Evolutionary conservation across 1,140 invertebrate species (phyloP).

Genomic region (Drosophila tsacasi): DNA sequence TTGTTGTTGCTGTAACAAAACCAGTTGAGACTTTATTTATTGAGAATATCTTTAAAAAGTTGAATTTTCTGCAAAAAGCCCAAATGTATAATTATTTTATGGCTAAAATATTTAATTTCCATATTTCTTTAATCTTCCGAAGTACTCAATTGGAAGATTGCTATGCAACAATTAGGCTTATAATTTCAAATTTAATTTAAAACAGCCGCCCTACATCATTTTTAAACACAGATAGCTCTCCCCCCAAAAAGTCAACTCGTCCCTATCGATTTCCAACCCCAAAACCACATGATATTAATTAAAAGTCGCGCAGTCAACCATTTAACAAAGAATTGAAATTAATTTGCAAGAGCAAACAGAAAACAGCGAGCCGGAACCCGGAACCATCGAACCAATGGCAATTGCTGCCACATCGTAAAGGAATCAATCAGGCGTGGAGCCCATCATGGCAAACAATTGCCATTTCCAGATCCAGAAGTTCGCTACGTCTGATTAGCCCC

Average conservation of each 20-base stretch:
- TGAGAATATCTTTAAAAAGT: not conserved
- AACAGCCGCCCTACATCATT: not conserved
- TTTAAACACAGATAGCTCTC: not conserved
- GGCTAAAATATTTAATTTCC: not conserved
- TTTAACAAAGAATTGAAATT: constrained; percentile 63
- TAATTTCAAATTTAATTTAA: not conserved
- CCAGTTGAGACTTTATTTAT: too few species aligned
- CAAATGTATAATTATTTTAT: not conserved
- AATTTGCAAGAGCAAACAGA: constrained; percentile 65
- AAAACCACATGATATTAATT: constrained; percentile 55
- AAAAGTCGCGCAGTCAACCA: constrained; percentile 68
- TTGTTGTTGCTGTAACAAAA: too few species aligned
- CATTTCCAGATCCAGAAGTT: constrained; percentile 32
- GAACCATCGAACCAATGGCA: constrained; percentile 43
- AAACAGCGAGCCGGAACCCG: constrained; percentile 29
- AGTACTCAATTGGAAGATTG: not conserved
- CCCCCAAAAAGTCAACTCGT: not conserved
- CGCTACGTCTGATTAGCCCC: constrained; percentile 66
- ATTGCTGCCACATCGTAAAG: constrained; percentile 30
- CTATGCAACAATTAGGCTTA: not conserved
- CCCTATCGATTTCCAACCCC: constrained; percentile 12
- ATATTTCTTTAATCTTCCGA: not conserved
- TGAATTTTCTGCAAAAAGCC: too few species aligned
- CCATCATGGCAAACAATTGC: constrained; percentile 48
- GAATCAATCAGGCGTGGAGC: constrained; percentile 76